These are phyloP conservation scores for Brachionus manjavacas DNA, from an alignment of 1,140 invertebrate genomes.

Conservation along the genomic window DNA sequence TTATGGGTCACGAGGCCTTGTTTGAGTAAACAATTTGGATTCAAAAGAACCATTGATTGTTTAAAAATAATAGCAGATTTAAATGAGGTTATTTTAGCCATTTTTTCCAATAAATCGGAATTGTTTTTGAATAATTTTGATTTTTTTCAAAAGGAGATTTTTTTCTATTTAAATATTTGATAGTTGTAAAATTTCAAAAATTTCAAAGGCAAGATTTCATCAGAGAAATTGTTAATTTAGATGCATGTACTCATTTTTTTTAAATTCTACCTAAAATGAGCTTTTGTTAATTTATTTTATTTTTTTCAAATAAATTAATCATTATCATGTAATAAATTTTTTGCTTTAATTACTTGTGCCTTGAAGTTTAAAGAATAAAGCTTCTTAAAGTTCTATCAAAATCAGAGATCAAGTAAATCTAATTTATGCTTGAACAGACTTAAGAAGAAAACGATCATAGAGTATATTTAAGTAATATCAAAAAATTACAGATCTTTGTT, in stretches of 20 bases:
- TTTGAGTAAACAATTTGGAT: conserved; percentile 1
- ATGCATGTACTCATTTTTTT: neutral
- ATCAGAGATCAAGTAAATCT: no score
- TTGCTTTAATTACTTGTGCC: no score
- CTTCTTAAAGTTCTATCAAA: no score
- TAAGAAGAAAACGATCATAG: no score
- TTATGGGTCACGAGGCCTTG: neutral
- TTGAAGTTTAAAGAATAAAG: no score
- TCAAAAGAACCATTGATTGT: neutral
- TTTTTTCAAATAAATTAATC: no score
- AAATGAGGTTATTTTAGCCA: conserved; percentile 11
- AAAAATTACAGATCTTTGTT: no score
- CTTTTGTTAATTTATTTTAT: no score
- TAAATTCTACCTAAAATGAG: no score
- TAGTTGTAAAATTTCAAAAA: conserved; percentile 30
- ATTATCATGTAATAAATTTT: no score
- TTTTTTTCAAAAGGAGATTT: neutral
- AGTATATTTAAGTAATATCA: no score
- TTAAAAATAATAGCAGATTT: conserved; percentile 9
- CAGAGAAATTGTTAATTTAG: neutral
- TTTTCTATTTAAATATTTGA: neutral
- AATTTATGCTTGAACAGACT: no score
- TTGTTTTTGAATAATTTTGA: neutral
- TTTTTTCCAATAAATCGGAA: conserved; percentile 39
- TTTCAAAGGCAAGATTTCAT: conserved; percentile 36